A percentile compares a stretch with the other conserved stretches of the same genome.
Evolutionary conservation across 2,888 invertebrate species (phyloP).

Genomic region (Oscheius sp.): DNA sequence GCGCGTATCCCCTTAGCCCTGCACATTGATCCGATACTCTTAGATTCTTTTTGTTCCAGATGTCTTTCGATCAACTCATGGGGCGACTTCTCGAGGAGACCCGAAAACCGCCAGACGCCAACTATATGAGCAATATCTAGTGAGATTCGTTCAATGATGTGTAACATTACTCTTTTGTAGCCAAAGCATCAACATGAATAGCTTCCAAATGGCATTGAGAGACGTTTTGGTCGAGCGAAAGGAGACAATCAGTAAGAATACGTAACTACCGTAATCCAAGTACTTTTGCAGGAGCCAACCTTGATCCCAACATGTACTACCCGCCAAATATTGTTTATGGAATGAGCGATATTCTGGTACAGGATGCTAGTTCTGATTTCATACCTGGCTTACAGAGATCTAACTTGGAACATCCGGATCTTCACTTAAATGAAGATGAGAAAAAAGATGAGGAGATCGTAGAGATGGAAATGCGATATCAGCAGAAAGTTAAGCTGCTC

Average conservation of each 20-base stretch:
- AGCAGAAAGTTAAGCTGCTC: slow-evolving; percentile 38
- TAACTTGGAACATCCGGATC: slow-evolving; percentile 20
- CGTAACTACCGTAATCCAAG: neutral
- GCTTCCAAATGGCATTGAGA: slow-evolving; percentile 30
- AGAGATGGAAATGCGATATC: slow-evolving; percentile 41
- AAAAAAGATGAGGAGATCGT: slow-evolving; percentile 50
- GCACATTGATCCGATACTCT: neutral
- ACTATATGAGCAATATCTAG: slow-evolving; percentile 24
- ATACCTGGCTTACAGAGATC: neutral
- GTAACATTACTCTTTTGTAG: slow-evolving; percentile 4
- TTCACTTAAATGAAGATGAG: slow-evolving; percentile 30
- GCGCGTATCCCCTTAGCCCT: neutral
- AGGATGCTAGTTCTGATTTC: neutral
- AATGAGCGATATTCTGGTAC: slow-evolving; percentile 20
- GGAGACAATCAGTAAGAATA: slow-evolving; percentile 46
- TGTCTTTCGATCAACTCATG: slow-evolving; percentile 31
- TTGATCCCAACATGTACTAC: slow-evolving; percentile 22
- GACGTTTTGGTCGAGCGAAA: slow-evolving; percentile 50
- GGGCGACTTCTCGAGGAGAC: slow-evolving; percentile 6
- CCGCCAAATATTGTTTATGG: slow-evolving; percentile 21
- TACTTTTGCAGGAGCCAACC: slow-evolving; percentile 6
- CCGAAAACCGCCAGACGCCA: slow-evolving; percentile 10
- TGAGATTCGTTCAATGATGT: neutral
- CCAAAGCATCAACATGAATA: slow-evolving; percentile 22
- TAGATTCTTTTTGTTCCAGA: slow-evolving; percentile 1